phyloP scores from a whole-genome alignment of 2,113 vertebrate species.

The Brachyistius frenatus region DNA sequence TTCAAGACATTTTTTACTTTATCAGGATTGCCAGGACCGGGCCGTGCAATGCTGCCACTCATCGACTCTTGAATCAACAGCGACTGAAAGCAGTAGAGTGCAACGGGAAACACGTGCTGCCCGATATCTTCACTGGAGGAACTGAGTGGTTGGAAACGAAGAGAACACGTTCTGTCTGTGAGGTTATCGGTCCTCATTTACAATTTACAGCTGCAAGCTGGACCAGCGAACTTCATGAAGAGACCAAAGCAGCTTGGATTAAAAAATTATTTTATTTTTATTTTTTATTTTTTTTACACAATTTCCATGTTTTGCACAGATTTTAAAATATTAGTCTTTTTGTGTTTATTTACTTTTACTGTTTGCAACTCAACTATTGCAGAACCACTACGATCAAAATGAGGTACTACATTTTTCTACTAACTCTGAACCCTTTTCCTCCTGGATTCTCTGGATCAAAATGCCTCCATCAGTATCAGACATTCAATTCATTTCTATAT shows the following conservation, averaged over 20 bases:
- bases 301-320: background rate
- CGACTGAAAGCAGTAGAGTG: background rate
- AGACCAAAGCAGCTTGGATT: background rate
- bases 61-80: conserved; percentile 5
- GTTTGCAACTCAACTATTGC: too few relatives aligned
- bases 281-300: too few relatives aligned
- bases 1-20: conserved; percentile 57
- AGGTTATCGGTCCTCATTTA: background rate
- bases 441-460: too few relatives aligned
- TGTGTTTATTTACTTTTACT: background rate
- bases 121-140: conserved; percentile 5
- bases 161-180: background rate
- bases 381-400: too few relatives aligned
- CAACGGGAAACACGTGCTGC: background rate
- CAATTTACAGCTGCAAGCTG: background rate
- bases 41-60: background rate
- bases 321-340: background rate
- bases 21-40: conserved; percentile 49
- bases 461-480: too few relatives aligned
- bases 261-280: background rate
- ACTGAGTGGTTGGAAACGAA: background rate
- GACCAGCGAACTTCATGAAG: background rate
- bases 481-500: too few relatives aligned
- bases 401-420: too few relatives aligned
- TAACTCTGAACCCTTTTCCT: too few relatives aligned